Percentiles rank a stretch among this genome's conserved stretches.
Evolutionary conservation across 1,140 invertebrate genomes (phyloP).

Genomic region (Drosophila baimaii): DNA sequence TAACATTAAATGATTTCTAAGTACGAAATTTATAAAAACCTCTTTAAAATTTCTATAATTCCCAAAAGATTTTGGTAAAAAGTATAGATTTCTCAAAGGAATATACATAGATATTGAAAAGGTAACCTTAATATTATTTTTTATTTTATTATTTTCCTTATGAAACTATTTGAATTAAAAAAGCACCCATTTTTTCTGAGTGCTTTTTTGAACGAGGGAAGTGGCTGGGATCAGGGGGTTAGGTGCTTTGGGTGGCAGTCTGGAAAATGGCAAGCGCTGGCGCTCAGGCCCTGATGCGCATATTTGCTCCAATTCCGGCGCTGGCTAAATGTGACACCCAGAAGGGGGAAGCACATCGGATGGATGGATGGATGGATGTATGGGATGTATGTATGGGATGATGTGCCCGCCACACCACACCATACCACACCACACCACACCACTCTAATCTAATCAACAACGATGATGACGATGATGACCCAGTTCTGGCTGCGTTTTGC

Average conservation of each 20-base stretch:
- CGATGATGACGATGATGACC: constrained; percentile 62
- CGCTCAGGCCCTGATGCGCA: constrained; percentile 55
- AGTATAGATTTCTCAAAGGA: too few relatives aligned
- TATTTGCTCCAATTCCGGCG: constrained; percentile 74
- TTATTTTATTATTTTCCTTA: too few relatives aligned
- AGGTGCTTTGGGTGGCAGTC: constrained; percentile 13
- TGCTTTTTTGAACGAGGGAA: background rate
- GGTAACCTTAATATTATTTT: too few relatives aligned
- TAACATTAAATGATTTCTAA: too few relatives aligned
- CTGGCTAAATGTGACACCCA: constrained; percentile 72
- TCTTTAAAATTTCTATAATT: too few relatives aligned
- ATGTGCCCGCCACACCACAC: background rate
- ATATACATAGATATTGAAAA: too few relatives aligned
- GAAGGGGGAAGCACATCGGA: constrained; percentile 10
- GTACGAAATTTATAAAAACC: too few relatives aligned
- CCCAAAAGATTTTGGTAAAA: too few relatives aligned
- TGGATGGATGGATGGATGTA: background rate
- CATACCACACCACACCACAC: background rate
- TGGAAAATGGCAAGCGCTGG: constrained; percentile 36
- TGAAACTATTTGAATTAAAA: background rate
- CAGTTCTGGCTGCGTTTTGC: constrained; percentile 55
- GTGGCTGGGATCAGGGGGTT: constrained; percentile 16
- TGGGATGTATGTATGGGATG: background rate
- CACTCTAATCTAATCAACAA: constrained; percentile 48
- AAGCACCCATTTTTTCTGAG: background rate